phyloP scores from a whole-genome alignment of 2,888 invertebrate genomes.

The Hydrotaea diabolus region DNA sequence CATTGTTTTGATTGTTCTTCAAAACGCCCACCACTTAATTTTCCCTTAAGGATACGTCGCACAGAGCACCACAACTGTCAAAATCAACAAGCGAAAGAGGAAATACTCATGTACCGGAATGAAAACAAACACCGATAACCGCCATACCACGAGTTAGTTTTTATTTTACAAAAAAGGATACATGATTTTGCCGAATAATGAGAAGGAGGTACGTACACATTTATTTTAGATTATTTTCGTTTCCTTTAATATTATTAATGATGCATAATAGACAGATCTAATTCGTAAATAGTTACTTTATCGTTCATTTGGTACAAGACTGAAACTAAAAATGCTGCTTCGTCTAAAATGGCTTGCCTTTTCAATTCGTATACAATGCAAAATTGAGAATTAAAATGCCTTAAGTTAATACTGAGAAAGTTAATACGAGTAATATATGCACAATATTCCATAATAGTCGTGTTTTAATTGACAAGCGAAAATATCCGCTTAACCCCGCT shows the following conservation, averaged over 20 bases:
- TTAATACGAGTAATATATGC: no score
- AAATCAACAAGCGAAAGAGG: conserved; percentile 49
- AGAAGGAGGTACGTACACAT: conserved; percentile 9
- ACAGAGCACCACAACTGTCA: conserved; percentile 45
- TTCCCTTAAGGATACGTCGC: conserved; percentile 58
- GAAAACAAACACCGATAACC: conserved; percentile 55
- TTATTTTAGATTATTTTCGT: conserved; percentile 14
- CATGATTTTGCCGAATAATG: background rate
- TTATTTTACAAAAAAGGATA: background rate
- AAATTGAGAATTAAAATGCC: no score
- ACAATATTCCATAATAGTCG: no score
- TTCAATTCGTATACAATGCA: no score
- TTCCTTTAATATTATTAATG: background rate
- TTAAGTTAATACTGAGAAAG: no score
- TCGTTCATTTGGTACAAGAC: no score
- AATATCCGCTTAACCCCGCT: no score
- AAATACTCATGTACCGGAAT: background rate
- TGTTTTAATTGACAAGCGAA: no score
- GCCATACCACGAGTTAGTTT: conserved; percentile 35
- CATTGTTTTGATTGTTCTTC: conserved; percentile 71
- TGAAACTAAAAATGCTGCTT: no score
- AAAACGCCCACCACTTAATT: conserved; percentile 71
- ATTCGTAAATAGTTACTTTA: conserved; percentile 19
- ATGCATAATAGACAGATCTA: conserved; percentile 39
- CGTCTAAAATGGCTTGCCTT: no score